Evolutionary conservation across 1,140 invertebrate species (phyloP), one percentile per base, ranked within the genome.

Genomic region (Drosophila burlai): DNA sequence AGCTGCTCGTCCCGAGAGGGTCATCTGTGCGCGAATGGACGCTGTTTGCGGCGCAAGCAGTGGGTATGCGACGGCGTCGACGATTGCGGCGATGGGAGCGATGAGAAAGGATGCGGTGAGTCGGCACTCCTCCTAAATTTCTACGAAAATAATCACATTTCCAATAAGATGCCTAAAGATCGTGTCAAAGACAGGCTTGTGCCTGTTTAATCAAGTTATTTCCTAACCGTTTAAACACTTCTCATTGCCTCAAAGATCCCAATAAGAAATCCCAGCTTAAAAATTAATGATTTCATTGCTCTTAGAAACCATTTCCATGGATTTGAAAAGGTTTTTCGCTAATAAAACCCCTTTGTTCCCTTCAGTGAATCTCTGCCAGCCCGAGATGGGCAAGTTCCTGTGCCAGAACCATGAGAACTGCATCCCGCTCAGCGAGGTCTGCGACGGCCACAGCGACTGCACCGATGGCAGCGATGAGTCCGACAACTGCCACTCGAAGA

Each of bases 31-130:
- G 47, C 71, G 6, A 93, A 93, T 59, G 79, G 80, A 29, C 77
- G 85, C 6, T 93, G 92, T 29, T 60, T 93, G 34, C 65, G 80
- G 10, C 78, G 81, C 4, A 82, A 76, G 26, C 58, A 81, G 34
- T 93, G 91, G 91, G 26, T 81, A 8, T 93, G 93, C 46, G 93
- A 93, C 54, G 91, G 92, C 58, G 43, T 62, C 0, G 93, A 94
- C 57, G 96, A 97, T 80, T 97, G 96, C 76, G 81, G 81, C 0
- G 96, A 97, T 91, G 93, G 93, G 10, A 95, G 94, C 64, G 96
- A 97, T 90, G 96, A 97, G 85, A 64, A 90, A 8, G 86, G 94
- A 57, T 96, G 96, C 83, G 94, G 95, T 96, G 91, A 93, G 93
- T 50, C 18, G 15, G 4, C 10, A 21, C 1, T 45, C 10, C 18